A percentile compares a stretch with the other conserved stretches of the same genome.
Evolutionary conservation across 2,888 invertebrate species (phyloP).

Genomic region (Ypsolopha scabrella): DNA sequence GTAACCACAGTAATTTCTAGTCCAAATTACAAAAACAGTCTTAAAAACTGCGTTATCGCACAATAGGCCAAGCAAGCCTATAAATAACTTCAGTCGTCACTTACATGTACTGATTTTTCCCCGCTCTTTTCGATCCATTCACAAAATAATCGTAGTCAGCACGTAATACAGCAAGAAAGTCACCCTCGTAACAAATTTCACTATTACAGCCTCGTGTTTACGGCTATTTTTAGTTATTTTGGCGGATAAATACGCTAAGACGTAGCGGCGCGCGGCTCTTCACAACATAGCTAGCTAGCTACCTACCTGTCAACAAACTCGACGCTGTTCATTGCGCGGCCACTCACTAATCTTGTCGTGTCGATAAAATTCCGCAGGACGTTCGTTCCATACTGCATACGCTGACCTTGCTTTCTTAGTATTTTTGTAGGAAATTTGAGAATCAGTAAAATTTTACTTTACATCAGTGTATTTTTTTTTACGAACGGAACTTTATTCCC

Average conservation of each 20-base stretch:
- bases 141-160: slow-evolving; percentile 28
- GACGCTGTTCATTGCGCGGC: neutral
- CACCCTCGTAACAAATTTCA: slow-evolving; percentile 24
- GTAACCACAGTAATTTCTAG: slow-evolving; percentile 19
- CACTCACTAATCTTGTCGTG: slow-evolving; percentile 1
- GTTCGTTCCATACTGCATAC: neutral
- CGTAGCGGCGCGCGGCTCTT: neutral
- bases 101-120: slow-evolving; percentile 44
- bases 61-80: slow-evolving; percentile 42
- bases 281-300: neutral
- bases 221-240: neutral
- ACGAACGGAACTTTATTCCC: no score
- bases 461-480: no score
- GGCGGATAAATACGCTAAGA: neutral
- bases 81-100: slow-evolving; percentile 56
- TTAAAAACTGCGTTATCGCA: slow-evolving; percentile 36
- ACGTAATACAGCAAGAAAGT: slow-evolving; percentile 19
- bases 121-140: slow-evolving; percentile 49
- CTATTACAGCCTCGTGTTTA: slow-evolving; percentile 21
- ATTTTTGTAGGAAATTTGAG: no score
- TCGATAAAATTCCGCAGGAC: neutral
- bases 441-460: no score
- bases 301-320: neutral
- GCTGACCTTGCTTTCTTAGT: neutral
- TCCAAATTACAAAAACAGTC: slow-evolving; percentile 15